Evolutionary conservation across 2,113 vertebrate genomes (phyloP), one percentile per base, ranked within the genome.

Genomic region (Halcyon malimbica): DNA sequence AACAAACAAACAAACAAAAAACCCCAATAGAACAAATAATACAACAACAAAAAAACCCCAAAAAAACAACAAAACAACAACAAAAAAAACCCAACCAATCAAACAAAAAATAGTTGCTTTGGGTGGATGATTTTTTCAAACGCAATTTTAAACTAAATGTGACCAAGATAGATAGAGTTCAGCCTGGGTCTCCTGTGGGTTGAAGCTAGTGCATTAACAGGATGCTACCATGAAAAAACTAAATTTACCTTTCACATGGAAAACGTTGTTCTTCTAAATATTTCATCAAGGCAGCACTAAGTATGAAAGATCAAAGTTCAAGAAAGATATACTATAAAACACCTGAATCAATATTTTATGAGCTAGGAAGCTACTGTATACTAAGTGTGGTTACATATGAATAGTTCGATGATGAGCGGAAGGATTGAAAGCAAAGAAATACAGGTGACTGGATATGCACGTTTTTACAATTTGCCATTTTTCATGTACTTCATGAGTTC

Each of bases 181-280:
- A 76, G 14, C 16, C 37, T 81, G 16, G 16, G 63, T 84, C 81
- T 83, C 90, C 44, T 48, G 39, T 70, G 50, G 2, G 33, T 31
- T 76, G 73, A 48, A 77, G 28, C 64, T 79, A 41, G 19, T 81
- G 16, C 56, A 63, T 93, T 83, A 89, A 70, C 51, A 83, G 48
- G 48, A 75, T 46, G 50, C 57, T 75, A 44, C 87, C 29, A 21
- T 57, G 74, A 77, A 78, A 93, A 69, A 28, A 50, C 57, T 85
- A 91, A 89, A 92, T 96, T 92, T 97, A 94, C 95, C 77, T 97
- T 96, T 94, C 25, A 5, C 44, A 5, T 78, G 70, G 77, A 93
- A 96, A 70, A 94, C 35, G 17, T 39, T 85, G 62, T 53, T 78
- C 95, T 85, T 96, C 83, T 95, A 94, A 96, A 92, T 95, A 85